phyloP scores from a whole-genome alignment of 2,797 vertebrate species.

The Potorous gilbertii region DNA sequence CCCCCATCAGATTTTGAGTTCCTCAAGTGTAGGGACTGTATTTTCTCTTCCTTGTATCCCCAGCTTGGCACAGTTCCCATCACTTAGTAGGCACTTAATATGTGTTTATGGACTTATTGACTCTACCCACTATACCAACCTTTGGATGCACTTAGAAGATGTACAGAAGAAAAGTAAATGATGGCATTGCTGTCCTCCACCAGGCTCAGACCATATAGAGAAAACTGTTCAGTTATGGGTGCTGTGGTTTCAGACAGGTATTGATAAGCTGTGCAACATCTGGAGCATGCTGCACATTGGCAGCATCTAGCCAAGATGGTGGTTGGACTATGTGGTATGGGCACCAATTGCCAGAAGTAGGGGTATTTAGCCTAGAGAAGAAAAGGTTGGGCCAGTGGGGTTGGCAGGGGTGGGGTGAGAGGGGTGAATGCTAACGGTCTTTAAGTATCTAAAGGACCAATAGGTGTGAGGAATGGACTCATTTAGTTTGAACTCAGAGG shows the following conservation, averaged over 20 bases:
- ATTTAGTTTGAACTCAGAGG: not conserved
- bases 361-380: not conserved
- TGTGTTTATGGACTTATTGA: not conserved
- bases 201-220: not conserved
- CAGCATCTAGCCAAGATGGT: not conserved
- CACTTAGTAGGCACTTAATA: not conserved
- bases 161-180: not conserved
- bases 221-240: not conserved
- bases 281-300: not conserved
- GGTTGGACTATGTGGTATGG: not conserved
- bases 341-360: not conserved
- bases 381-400: no score
- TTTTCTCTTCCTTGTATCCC: not conserved
- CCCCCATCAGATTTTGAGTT: not conserved
- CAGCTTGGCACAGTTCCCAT: not conserved
- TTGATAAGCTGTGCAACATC: not conserved
- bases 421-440: not conserved
- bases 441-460: not conserved
- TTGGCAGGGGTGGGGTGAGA: rapidly evolving
- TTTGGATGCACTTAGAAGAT: not conserved
- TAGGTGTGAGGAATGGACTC: not conserved
- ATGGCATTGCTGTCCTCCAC: not conserved
- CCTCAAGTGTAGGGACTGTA: not conserved
- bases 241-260: not conserved
- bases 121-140: not conserved